Percentiles rank a stretch among this genome's conserved stretches.
These are phyloP conservation scores for Campopleginae sp. DNA, from an alignment of 2,888 invertebrate genomes.

Conservation along the genomic window DNA sequence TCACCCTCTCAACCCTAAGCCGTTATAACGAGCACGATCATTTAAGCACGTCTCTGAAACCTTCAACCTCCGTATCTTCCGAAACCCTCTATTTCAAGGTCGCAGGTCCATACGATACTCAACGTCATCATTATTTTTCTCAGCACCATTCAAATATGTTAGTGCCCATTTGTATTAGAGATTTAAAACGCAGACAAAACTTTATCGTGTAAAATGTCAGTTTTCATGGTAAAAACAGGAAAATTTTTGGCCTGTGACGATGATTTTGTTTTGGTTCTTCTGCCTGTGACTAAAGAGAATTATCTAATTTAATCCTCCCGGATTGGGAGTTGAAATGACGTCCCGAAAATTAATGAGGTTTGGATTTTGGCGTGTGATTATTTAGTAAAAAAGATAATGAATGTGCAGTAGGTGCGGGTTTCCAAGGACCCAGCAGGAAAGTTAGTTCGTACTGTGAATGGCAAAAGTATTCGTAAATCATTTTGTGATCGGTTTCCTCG, in stretches of 20 bases:
- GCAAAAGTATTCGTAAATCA: not conserved
- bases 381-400: not conserved
- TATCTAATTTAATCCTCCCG: not conserved
- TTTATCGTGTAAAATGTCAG: no score
- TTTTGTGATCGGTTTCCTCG: conserved; percentile 29
- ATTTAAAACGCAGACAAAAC: not conserved
- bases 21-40: conserved; percentile 63
- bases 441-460: not conserved
- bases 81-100: not conserved
- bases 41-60: conserved; percentile 56
- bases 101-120: not conserved
- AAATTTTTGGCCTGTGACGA: not conserved
- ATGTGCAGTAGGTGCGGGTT: not conserved
- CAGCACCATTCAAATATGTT: not conserved
- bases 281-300: no score
- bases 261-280: not conserved
- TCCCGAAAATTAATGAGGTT: not conserved
- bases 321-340: not conserved
- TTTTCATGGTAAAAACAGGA: no score
- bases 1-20: conserved; percentile 59
- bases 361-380: not conserved
- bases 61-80: conserved; percentile 36
- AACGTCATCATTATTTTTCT: conserved; percentile 1
- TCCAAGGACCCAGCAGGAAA: not conserved
- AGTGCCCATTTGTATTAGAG: not conserved